phyloP scores from a whole-genome alignment of 2,113 vertebrate species.

The Mugil cephalus region DNA sequence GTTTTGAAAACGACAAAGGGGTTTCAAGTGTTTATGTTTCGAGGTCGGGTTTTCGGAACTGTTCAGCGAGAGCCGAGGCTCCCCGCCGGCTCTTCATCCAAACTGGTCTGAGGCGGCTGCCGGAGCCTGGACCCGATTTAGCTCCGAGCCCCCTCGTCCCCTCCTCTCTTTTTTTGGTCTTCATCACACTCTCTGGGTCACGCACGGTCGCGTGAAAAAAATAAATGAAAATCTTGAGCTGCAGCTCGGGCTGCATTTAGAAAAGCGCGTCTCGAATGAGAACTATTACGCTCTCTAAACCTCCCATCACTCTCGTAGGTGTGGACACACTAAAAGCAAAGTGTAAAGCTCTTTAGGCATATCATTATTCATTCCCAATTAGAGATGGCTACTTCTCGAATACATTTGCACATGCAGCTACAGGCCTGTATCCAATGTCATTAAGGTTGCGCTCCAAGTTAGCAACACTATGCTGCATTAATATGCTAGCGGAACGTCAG shows the following conservation, averaged over 20 bases:
- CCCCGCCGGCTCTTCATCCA: constrained; percentile 44
- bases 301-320: too few relatives aligned
- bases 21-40: background rate
- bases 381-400: too few relatives aligned
- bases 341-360: too few relatives aligned
- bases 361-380: too few relatives aligned
- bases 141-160: constrained; percentile 10
- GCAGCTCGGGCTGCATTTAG: background rate
- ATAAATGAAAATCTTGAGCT: constrained; percentile 23
- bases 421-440: too few relatives aligned
- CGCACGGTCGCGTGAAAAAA: constrained; percentile 5
- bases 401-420: too few relatives aligned
- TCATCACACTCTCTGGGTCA: constrained; percentile 30
- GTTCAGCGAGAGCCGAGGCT: background rate
- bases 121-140: constrained; percentile 51
- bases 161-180: background rate
- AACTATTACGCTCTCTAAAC: too few relatives aligned
- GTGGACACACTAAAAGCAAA: too few relatives aligned
- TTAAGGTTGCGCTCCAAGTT: too few relatives aligned
- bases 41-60: background rate
- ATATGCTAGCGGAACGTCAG: too few relatives aligned
- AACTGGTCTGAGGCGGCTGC: constrained; percentile 63
- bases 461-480: too few relatives aligned
- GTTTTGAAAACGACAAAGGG: background rate
- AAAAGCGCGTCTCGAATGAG: background rate